These are phyloP conservation scores for Chorisops tibialis DNA, from an alignment of 2,888 invertebrate species.

Conservation along the genomic window DNA sequence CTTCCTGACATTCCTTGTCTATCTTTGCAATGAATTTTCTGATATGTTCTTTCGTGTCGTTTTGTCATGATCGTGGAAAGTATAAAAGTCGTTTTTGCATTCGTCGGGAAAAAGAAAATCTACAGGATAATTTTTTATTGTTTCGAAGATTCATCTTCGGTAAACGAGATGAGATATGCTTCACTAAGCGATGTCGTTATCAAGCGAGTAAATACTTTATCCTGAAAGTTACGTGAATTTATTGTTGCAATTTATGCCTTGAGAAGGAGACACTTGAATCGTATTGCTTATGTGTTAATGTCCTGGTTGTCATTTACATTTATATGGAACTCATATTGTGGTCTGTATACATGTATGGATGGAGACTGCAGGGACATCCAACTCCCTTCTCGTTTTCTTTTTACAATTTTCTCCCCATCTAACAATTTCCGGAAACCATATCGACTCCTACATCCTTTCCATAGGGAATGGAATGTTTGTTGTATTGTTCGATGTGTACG, in stretches of 20 bases:
- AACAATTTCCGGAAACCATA: too few species aligned
- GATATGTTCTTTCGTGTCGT: not conserved
- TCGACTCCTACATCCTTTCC: too few species aligned
- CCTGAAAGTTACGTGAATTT: conserved; percentile 26
- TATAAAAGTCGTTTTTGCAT: too few species aligned
- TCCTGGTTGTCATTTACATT: conserved; percentile 24
- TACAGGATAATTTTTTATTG: not conserved
- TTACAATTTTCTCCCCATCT: too few species aligned
- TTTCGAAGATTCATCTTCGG: not conserved
- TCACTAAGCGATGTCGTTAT: conserved; percentile 15
- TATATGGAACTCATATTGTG: conserved; percentile 20
- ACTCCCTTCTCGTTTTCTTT: too few species aligned
- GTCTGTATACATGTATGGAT: not conserved
- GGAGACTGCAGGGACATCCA: too few species aligned
- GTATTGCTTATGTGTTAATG: conserved; percentile 16
- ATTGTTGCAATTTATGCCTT: conserved; percentile 6
- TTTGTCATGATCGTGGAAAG: too few species aligned
- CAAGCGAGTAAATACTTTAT: not conserved
- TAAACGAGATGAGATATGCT: not conserved
- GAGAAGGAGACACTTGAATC: not conserved
- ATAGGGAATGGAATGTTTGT: too few species aligned
- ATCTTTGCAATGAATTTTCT: conserved; percentile 12
- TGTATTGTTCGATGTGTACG: too few species aligned
- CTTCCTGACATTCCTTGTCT: conserved; percentile 24
- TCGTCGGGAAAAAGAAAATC: conserved; percentile 17